phyloP scores from a whole-genome alignment of 2,888 invertebrate genomes.

The Pollenia angustigena region DNA sequence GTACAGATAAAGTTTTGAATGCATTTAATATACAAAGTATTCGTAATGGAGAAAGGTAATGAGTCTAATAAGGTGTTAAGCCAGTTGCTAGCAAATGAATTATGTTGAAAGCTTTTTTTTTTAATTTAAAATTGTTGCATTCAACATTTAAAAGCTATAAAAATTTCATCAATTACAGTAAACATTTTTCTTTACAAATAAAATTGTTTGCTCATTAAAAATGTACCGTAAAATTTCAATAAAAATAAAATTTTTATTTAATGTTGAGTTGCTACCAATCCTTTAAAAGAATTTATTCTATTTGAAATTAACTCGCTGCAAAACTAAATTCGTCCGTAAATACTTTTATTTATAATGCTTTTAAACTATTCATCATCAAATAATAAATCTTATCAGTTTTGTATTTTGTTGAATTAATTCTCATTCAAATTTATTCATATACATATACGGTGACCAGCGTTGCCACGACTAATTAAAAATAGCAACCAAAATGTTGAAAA shows the following conservation, averaged over 20 bases:
- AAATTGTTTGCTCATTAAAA: not conserved
- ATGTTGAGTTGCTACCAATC: too few species aligned
- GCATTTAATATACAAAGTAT: not conserved
- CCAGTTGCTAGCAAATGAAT: not conserved
- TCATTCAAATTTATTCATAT: too few species aligned
- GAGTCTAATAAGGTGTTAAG: conserved; percentile 15
- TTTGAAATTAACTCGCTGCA: too few species aligned
- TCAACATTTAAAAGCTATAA: not conserved
- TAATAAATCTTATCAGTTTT: not conserved
- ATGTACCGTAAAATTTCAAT: conserved; percentile 18
- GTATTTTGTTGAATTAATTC: too few species aligned
- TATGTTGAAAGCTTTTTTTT: not conserved
- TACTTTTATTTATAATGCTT: too few species aligned
- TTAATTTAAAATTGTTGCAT: not conserved
- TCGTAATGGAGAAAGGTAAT: conserved; percentile 7
- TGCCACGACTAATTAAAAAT: too few species aligned
- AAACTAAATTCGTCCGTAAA: too few species aligned
- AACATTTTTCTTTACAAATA: not conserved
- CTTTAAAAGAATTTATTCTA: too few species aligned
- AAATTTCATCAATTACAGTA: conserved; percentile 2
- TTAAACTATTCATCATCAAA: too few species aligned
- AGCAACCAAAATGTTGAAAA: too few species aligned
- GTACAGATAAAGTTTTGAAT: not conserved
- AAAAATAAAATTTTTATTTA: not conserved
- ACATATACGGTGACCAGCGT: too few species aligned